Percentiles rank a stretch among this genome's conserved stretches.
phyloP scores from a whole-genome alignment of 2,113 vertebrate genomes.

The Archocentrus centrarchus region DNA sequence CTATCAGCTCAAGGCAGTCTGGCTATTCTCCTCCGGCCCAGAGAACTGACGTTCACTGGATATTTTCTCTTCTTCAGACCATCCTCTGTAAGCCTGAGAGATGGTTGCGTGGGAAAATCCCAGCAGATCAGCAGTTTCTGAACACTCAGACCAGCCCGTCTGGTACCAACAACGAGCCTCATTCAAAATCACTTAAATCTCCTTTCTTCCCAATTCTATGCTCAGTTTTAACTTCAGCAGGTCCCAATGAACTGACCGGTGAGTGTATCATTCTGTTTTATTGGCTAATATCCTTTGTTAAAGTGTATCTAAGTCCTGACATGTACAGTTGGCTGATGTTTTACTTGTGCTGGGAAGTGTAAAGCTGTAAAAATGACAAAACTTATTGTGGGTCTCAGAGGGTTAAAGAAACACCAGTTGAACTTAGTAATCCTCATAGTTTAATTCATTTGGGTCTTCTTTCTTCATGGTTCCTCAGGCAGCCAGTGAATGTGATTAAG shows the following conservation, averaged over 20 bases:
- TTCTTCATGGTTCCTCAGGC: constrained; percentile 14
- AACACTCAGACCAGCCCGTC: not conserved
- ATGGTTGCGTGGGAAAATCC: not conserved
- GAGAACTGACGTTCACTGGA: not conserved
- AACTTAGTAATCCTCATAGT: not conserved
- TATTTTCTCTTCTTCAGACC: constrained; percentile 1
- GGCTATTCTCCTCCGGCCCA: not conserved
- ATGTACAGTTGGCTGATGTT: not conserved
- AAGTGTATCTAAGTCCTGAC: not conserved
- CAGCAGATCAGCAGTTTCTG: not conserved
- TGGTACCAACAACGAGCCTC: no score
- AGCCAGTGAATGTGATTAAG: constrained; percentile 36
- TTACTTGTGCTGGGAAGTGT: not conserved
- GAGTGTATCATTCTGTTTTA: not conserved
- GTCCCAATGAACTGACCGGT: not conserved
- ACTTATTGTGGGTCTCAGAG: not conserved
- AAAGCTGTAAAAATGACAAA: not conserved
- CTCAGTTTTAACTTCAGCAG: no score
- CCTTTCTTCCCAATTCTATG: not conserved
- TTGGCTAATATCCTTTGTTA: not conserved
- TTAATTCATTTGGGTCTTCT: not conserved
- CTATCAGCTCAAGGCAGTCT: not conserved
- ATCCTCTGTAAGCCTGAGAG: not conserved
- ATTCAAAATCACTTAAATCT: not conserved
- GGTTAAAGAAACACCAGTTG: not conserved